phyloP scores from a whole-genome alignment of 92 coral and sea anemone species.

The Umimayanthus chanpuru region DNA sequence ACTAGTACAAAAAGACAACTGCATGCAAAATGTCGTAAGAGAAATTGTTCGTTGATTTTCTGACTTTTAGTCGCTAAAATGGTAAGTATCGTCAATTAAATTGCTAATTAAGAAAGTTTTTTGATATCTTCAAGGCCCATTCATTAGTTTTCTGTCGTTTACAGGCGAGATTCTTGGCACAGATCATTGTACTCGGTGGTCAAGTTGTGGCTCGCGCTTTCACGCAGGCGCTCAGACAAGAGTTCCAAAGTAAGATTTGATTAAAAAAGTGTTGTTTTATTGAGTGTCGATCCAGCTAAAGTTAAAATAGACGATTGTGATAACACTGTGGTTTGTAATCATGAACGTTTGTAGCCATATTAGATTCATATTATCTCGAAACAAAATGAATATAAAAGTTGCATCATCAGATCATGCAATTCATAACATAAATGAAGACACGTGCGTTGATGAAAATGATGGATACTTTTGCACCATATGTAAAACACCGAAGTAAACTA shows the following conservation, averaged over 20 bases:
- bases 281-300: not conserved
- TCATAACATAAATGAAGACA: too few species aligned
- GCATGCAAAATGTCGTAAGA: not conserved
- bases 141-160: not conserved
- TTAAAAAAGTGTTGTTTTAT: not conserved
- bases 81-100: conserved; percentile 6
- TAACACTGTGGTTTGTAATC: not conserved
- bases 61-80: conserved; percentile 1
- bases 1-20: not conserved
- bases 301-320: not conserved
- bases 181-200: conserved; percentile 94
- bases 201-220: conserved; percentile 96
- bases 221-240: conserved; percentile 95
- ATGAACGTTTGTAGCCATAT: not conserved
- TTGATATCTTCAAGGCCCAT: not conserved
- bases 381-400: not conserved
- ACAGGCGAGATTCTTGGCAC: conserved; percentile 94
- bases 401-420: not conserved
- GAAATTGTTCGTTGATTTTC: not conserved
- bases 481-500: too few species aligned
- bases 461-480: too few species aligned
- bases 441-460: too few species aligned
- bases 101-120: not conserved
- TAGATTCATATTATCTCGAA: not conserved
- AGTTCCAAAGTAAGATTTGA: conserved; percentile 89